Base-by-base conservation (phyloP, 2,797 vertebrate genomes). In the Chanos chanos region DNA sequence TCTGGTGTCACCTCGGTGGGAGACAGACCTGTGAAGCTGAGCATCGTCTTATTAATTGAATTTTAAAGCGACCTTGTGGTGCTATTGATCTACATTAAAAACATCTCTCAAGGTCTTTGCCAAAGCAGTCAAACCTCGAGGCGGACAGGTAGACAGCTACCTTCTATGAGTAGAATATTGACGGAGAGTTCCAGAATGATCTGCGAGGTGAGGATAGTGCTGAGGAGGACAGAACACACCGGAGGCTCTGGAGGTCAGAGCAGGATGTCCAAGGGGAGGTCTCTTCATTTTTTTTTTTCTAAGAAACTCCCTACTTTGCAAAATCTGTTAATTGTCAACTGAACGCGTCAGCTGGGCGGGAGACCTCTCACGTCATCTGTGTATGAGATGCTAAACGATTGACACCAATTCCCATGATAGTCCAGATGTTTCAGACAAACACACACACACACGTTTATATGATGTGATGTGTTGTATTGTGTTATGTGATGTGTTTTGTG, bases 61-160 rank as follows among this genome's bases (percentile, higher is more conserved):
- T 90, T 90, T 90, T 90, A 85, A 89, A 92, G 87, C 90, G 88
- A 92, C 88, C 88, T 91, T 91, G 89, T 77, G 76, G 73, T 47
- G 8, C 71, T 89, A 92, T 92, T 87, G 90, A 93, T 93, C 81
- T 85, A 85, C 87, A 90, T 90, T 85, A 85, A 86, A 84, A 87
- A 86, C 88, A 69, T 68, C 59, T 64, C 79, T 86, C 86, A 89
- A 89, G 89, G 89, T 87, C 76, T 25, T 71, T 77, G 67, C 83
- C 78, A 76, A 76, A 71, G 77, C 31, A 15, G 36, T 40, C 55
- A 10, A 12, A 33, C 37, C 13, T 18, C 27, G 9, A 53, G 58
- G 37, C 25, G 48, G 49, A 13, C 21, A 12, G 49, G 8, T 51
- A 33, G 10, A 9, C 8, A 28, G 49, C 34, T 15, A 18, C 5